phyloP scores from a whole-genome alignment of 2,113 vertebrate genomes.

The Elachura formosa region DNA sequence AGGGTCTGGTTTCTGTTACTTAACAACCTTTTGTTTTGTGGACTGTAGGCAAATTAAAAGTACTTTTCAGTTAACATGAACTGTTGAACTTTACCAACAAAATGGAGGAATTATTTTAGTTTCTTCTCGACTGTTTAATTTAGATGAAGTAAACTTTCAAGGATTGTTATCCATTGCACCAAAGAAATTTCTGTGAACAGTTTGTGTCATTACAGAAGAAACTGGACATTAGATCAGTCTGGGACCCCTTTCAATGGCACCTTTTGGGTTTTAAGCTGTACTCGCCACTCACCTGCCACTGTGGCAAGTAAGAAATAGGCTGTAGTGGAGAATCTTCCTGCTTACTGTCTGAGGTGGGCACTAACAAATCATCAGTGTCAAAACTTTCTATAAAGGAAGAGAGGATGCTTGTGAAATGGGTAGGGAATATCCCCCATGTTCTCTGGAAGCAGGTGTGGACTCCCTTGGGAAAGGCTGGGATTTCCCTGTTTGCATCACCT shows the following conservation, averaged over 20 bases:
- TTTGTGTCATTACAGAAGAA: neutral
- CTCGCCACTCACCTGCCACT: neutral
- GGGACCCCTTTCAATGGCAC: neutral
- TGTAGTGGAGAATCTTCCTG: neutral
- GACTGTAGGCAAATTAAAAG: neutral
- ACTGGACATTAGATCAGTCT: neutral
- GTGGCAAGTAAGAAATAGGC: neutral
- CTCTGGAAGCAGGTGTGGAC: neutral
- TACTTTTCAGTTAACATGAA: neutral
- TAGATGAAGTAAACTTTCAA: neutral
- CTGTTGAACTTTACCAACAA: neutral
- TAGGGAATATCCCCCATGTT: neutral
- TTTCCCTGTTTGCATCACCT: neutral
- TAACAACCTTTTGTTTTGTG: neutral
- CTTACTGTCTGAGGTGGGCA: fast-evolving
- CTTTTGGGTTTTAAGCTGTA: neutral
- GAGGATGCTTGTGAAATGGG: neutral
- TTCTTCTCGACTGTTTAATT: neutral
- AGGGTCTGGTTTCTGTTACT: neutral
- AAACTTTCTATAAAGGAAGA: neutral
- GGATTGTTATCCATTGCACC: neutral
- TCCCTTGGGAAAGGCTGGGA: neutral
- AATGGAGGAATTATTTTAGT: neutral
- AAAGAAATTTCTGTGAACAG: neutral
- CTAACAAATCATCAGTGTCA: neutral